Conservation (phyloP, 64 coral and sea anemone species). For the Acropora tenuis region DNA sequence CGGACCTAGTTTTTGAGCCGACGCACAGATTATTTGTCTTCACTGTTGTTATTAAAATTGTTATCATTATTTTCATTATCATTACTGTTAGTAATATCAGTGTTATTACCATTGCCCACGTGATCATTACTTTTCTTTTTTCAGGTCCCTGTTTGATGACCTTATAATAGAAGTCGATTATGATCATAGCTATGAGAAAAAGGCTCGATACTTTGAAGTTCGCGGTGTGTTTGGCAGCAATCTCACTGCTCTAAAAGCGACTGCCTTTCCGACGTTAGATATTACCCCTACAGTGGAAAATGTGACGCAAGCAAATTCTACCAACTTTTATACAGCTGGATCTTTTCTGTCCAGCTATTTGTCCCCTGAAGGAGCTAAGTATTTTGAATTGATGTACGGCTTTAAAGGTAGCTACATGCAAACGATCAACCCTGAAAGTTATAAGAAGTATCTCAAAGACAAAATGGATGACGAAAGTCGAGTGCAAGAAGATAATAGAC, state of each 20-base stretch:
- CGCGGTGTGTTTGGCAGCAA: background rate
- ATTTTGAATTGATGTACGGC: background rate
- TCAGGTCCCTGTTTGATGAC: background rate
- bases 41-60: too few species aligned
- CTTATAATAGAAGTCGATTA: background rate
- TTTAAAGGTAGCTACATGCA: slow-evolving; percentile 18
- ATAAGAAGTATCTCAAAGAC: background rate
- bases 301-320: background rate
- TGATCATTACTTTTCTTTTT: too few species aligned
- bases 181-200: background rate
- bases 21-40: too few species aligned
- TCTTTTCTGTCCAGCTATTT: background rate
- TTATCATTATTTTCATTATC: too few species aligned
- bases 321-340: background rate
- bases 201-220: background rate
- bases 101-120: too few species aligned
- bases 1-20: too few species aligned
- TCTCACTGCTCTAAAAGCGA: background rate
- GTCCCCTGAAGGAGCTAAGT: slow-evolving; percentile 4
- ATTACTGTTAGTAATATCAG: too few species aligned
- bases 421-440: background rate
- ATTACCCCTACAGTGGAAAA: background rate
- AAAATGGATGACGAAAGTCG: background rate
- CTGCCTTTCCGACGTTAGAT: background rate
- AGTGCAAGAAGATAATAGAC: background rate